Conservation (phyloP, 2,797 vertebrate species). For the Brotula barbata region DNA sequence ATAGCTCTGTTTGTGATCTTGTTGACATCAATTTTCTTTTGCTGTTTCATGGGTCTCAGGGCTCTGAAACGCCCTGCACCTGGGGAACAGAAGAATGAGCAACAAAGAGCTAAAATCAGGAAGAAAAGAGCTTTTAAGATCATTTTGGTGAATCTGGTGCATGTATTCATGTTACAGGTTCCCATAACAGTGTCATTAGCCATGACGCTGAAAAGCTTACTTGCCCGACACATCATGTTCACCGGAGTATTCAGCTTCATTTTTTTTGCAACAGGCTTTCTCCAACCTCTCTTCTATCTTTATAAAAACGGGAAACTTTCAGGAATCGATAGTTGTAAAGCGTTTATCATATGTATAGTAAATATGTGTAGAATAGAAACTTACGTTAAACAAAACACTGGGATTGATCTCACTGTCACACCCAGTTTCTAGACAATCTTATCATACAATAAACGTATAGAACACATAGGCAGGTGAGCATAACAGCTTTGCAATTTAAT, state of each 20-base stretch:
- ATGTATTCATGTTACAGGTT: not conserved
- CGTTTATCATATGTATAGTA: not conserved
- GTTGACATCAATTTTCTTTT: not conserved
- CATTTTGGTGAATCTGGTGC: not conserved
- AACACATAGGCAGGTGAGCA: no score
- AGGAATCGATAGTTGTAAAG: not conserved
- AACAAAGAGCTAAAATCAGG: not conserved
- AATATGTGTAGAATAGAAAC: no score
- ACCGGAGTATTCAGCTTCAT: no score
- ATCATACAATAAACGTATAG: no score
- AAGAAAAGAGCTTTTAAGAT: constrained; percentile 16
- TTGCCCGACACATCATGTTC: no score
- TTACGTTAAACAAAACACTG: no score
- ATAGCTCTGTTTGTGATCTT: not conserved
- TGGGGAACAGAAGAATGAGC: not conserved
- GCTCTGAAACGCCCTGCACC: constrained; percentile 13
- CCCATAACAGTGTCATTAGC: not conserved
- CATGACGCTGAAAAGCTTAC: not conserved
- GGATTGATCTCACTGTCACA: no score
- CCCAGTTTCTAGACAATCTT: no score
- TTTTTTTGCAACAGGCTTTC: not conserved
- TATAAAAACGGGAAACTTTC: not conserved
- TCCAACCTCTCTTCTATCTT: not conserved
- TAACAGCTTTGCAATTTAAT: no score
- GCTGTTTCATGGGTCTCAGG: constrained; percentile 6